Conservation (phyloP, 2,888 invertebrate genomes). For the Pachydiplax longipennis region DNA sequence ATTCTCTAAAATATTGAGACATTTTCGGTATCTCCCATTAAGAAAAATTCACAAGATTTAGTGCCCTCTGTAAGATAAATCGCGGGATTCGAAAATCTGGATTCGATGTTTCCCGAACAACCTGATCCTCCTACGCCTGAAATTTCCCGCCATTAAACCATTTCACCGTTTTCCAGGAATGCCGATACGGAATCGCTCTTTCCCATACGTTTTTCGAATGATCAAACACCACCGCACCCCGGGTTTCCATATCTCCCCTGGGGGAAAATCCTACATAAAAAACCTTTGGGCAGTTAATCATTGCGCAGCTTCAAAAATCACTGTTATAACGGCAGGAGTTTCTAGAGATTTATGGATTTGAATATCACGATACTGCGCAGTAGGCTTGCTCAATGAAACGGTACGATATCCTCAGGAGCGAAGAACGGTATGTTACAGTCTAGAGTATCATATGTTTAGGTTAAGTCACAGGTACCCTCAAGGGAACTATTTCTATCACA, state of each 20-base stretch:
- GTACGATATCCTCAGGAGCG: background rate
- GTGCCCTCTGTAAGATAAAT: background rate
- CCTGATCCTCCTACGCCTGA: slow-evolving; percentile 12
- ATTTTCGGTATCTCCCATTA: background rate
- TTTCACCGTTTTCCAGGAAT: background rate
- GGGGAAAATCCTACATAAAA: background rate
- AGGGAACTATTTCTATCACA: no score
- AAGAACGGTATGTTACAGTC: background rate
- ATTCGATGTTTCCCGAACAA: background rate
- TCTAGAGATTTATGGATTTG: slow-evolving; percentile 1
- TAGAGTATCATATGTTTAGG: background rate
- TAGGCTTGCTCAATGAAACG: background rate
- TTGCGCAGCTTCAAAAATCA: background rate
- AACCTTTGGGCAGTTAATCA: slow-evolving; percentile 16
- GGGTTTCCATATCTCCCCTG: background rate
- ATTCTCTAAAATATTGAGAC: background rate
- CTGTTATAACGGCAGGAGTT: slow-evolving; percentile 20
- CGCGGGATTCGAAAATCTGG: background rate
- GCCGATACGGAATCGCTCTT: background rate
- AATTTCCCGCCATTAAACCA: slow-evolving; percentile 7
- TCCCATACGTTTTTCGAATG: background rate
- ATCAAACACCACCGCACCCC: background rate
- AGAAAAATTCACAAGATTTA: background rate
- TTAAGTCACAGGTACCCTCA: background rate
- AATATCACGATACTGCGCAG: background rate